Conservation (phyloP, 2,888 invertebrate genomes). For the Athalia cordata region DNA sequence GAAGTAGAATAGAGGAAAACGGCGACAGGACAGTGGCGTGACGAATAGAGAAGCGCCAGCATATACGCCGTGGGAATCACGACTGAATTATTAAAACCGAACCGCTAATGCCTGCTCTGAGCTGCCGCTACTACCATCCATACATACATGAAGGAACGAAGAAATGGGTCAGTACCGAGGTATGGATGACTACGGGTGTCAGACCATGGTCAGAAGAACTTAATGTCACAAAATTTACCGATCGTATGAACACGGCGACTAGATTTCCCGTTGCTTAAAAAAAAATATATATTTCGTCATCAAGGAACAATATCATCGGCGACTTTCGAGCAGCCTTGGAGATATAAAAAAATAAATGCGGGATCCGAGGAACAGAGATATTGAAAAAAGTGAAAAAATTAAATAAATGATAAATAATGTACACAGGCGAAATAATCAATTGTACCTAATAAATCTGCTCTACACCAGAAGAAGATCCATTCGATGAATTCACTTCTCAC, state of each 20-base stretch:
- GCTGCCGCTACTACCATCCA: background rate
- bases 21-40: constrained; percentile 54
- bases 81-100: constrained; percentile 45
- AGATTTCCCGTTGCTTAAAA: background rate
- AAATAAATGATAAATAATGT: too few species aligned
- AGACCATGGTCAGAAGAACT: background rate
- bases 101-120: constrained; percentile 51
- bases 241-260: background rate
- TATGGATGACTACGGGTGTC: background rate
- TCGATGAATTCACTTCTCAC: background rate
- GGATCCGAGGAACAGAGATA: too few species aligned
- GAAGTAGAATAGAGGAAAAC: constrained; percentile 25
- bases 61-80: constrained; percentile 28
- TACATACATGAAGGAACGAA: background rate
- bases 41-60: constrained; percentile 48
- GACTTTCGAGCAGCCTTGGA: background rate
- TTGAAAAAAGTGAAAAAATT: too few species aligned
- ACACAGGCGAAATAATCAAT: too few species aligned
- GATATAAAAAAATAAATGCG: too few species aligned
- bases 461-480: background rate
- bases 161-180: background rate
- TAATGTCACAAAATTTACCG: background rate
- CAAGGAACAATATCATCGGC: background rate
- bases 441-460: background rate
- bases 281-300: background rate